phyloP scores from a whole-genome alignment of 2,797 vertebrate genomes.

The Melanotaenia maccullochi region DNA sequence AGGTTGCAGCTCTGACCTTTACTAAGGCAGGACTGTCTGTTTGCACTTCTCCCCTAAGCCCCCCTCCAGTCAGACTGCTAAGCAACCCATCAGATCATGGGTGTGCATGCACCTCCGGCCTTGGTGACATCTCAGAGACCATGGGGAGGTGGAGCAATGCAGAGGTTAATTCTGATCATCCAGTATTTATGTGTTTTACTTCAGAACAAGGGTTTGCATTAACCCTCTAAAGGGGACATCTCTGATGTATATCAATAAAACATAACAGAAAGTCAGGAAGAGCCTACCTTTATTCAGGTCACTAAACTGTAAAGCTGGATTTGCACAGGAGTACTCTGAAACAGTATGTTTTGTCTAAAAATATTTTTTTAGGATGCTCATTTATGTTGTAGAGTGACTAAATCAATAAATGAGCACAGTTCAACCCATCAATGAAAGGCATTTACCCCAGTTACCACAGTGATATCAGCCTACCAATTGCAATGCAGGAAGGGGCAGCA shows the following conservation, averaged over 20 bases:
- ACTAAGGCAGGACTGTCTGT: constrained; percentile 80
- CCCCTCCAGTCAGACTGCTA: constrained; percentile 76
- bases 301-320: constrained; percentile 23
- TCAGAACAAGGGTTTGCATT: constrained; percentile 85
- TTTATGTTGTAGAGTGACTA: not conserved
- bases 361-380: not conserved
- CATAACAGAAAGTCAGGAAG: constrained; percentile 71
- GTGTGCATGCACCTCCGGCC: constrained; percentile 72
- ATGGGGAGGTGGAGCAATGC: constrained; percentile 72
- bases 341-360: constrained; percentile 10
- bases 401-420: constrained; percentile 13
- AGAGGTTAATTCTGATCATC: constrained; percentile 84
- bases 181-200: constrained; percentile 83
- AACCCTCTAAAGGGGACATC: constrained; percentile 83
- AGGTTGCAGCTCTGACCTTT: constrained; percentile 83
- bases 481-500: constrained; percentile 70
- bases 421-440: constrained; percentile 23
- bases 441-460: constrained; percentile 63
- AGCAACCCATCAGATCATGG: constrained; percentile 79
- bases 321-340: constrained; percentile 18
- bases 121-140: constrained; percentile 76
- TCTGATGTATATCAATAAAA: constrained; percentile 85
- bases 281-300: constrained; percentile 67
- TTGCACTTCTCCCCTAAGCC: constrained; percentile 80
- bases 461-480: constrained; percentile 71